Conservation (phyloP, 2,888 invertebrate genomes). For the Imbricaverruca yamaguchii region DNA sequence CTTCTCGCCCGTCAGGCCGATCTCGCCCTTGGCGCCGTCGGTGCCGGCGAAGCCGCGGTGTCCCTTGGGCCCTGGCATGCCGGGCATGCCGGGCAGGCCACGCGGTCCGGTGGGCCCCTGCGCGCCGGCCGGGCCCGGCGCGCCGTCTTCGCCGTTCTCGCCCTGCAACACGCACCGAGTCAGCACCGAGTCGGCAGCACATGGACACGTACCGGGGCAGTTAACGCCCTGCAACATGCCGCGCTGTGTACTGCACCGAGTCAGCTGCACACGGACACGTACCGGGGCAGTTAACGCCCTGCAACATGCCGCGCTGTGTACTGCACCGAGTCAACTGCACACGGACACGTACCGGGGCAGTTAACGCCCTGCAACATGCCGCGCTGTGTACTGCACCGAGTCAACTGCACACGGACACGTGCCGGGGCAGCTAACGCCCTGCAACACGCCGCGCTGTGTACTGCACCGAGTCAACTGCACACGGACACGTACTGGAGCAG, state of each 20-base stretch:
- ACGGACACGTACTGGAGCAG: no score
- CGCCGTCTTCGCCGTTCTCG: slow-evolving; percentile 64
- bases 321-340: no score
- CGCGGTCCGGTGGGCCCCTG: slow-evolving; percentile 64
- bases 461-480: no score
- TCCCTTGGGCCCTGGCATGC: slow-evolving; percentile 72
- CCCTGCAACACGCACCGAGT: slow-evolving; percentile 24
- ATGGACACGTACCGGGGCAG: no score
- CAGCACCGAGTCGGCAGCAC: no score
- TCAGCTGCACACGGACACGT: no score
- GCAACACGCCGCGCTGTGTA: background rate
- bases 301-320: no score
- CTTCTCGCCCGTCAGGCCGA: slow-evolving; percentile 66
- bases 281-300: slow-evolving; percentile 26
- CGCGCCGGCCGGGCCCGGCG: slow-evolving; percentile 62
- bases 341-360: background rate
- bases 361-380: slow-evolving; percentile 26
- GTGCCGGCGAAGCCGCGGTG: slow-evolving; percentile 71
- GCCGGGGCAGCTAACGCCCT: slow-evolving; percentile 26
- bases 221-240: slow-evolving; percentile 26
- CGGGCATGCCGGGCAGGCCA: slow-evolving; percentile 66
- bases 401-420: no score
- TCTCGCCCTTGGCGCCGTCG: slow-evolving; percentile 74
- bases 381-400: no score
- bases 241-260: no score